phyloP scores from a whole-genome alignment of 1,140 invertebrate genomes.

The Pseudoatta argentina region DNA sequence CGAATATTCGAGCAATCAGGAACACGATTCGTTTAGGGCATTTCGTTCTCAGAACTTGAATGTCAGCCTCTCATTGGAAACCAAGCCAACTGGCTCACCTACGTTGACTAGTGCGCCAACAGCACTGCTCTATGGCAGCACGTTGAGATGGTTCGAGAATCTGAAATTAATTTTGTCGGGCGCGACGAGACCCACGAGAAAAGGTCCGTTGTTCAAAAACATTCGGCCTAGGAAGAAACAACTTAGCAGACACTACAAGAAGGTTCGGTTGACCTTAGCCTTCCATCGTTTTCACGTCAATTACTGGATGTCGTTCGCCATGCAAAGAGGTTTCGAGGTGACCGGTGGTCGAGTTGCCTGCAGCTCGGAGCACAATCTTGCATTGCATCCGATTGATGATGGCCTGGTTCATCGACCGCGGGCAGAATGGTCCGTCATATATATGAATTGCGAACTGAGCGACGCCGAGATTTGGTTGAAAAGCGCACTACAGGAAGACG shows the following conservation, averaged over 20 bases:
- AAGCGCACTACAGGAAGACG: conserved; percentile 90
- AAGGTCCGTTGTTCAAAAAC: conserved; percentile 95
- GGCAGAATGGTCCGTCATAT: conserved; percentile 96
- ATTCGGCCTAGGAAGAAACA: conserved; percentile 94
- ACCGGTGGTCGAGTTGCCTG: conserved; percentile 94
- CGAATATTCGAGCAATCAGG: conserved; percentile 98
- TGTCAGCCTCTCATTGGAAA: conserved; percentile 95
- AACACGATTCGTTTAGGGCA: conserved; percentile 95
- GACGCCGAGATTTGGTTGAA: conserved; percentile 97
- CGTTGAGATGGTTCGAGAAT: conserved; percentile 97
- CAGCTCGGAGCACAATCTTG: conserved; percentile 94
- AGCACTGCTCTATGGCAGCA: conserved; percentile 96
- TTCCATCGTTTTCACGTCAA: conserved; percentile 97
- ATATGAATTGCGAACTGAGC: conserved; percentile 96
- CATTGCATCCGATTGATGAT: conserved; percentile 92
- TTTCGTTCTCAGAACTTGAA: conserved; percentile 98
- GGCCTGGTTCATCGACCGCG: conserved; percentile 94
- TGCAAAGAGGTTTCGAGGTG: conserved; percentile 97
- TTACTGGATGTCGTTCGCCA: conserved; percentile 99
- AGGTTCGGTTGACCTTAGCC: conserved; percentile 93
- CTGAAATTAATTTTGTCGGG: conserved; percentile 98
- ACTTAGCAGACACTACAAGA: conserved; percentile 97
- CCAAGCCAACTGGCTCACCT: conserved; percentile 89
- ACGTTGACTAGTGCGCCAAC: conserved; percentile 91
- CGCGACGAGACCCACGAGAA: conserved; percentile 96